A percentile compares a stretch with the other conserved stretches of the same genome.
These are phyloP conservation scores for Mungos mungo DNA, from an alignment of 2,113 vertebrate genomes.

Conservation along the genomic window DNA sequence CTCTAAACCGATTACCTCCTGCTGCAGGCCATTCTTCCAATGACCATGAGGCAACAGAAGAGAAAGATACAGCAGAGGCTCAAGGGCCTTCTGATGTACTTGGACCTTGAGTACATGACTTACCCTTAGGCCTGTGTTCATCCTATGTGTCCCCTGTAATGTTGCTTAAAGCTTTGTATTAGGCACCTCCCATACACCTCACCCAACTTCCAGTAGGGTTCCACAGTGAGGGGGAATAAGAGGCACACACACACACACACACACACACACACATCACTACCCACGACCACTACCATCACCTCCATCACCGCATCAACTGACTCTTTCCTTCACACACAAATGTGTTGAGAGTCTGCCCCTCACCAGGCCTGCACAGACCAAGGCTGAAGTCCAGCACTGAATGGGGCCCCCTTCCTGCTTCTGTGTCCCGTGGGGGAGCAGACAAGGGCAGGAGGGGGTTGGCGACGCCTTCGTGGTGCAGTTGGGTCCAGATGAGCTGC, in stretches of 20 bases:
- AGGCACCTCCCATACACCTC: background rate
- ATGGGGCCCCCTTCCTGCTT: background rate
- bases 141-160: background rate
- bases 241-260: background rate
- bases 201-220: background rate
- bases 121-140: background rate
- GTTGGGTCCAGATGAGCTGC: conserved; percentile 11
- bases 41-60: background rate
- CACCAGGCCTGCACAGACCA: fast-evolving
- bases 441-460: background rate
- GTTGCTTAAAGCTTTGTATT: background rate
- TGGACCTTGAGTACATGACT: background rate
- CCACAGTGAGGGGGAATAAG: background rate
- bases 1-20: no score
- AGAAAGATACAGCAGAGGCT: background rate
- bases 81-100: background rate
- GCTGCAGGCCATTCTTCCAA: background rate
- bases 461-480: conserved; percentile 9
- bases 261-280: no score
- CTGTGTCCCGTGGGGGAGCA: background rate
- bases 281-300: background rate
- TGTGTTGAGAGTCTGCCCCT: background rate
- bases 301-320: fast-evolving
- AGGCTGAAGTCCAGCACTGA: background rate
- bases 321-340: background rate